Evolutionary conservation across 2,113 vertebrate species (phyloP).

Genomic region (Bujurquina vittata): DNA sequence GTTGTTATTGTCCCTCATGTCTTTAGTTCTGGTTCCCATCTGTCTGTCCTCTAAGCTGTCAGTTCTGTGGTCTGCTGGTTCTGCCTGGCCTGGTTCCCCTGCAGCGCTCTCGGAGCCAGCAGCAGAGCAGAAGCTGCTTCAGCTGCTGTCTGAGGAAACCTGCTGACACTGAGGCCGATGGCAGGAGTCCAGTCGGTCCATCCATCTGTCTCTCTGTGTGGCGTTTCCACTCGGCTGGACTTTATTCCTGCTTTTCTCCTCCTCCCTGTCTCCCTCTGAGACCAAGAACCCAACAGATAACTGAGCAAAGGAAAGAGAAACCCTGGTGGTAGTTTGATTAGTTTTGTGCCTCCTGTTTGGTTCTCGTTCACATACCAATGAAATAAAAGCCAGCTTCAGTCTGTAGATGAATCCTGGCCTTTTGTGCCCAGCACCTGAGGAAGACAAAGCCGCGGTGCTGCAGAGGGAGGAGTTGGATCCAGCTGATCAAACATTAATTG

Average conservation of each 20-base stretch:
- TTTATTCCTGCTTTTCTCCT: not conserved
- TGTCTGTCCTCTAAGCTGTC: not conserved
- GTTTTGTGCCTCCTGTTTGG: not conserved
- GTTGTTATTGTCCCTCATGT: no score
- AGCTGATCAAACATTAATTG: slow-evolving; percentile 8
- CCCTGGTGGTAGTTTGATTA: not conserved
- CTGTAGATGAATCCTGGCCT: not conserved
- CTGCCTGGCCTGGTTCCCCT: not conserved
- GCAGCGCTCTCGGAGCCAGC: not conserved
- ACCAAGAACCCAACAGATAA: not conserved
- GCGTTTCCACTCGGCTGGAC: not conserved
- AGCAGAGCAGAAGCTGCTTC: slow-evolving; percentile 25
- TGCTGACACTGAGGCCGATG: slow-evolving; percentile 4
- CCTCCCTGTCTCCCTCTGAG: not conserved
- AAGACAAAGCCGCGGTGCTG: not conserved
- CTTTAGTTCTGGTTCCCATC: no score
- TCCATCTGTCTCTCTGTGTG: not conserved
- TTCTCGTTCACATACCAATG: not conserved
- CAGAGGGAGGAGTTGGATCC: slow-evolving; percentile 2
- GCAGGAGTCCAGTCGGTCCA: not conserved
- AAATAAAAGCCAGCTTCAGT: not conserved
- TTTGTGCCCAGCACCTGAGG: not conserved
- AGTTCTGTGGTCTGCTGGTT: not conserved
- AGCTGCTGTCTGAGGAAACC: slow-evolving; percentile 16
- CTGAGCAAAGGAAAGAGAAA: not conserved